phyloP scores from a whole-genome alignment of 2,113 vertebrate genomes.

The Eubucco bourcierii region DNA sequence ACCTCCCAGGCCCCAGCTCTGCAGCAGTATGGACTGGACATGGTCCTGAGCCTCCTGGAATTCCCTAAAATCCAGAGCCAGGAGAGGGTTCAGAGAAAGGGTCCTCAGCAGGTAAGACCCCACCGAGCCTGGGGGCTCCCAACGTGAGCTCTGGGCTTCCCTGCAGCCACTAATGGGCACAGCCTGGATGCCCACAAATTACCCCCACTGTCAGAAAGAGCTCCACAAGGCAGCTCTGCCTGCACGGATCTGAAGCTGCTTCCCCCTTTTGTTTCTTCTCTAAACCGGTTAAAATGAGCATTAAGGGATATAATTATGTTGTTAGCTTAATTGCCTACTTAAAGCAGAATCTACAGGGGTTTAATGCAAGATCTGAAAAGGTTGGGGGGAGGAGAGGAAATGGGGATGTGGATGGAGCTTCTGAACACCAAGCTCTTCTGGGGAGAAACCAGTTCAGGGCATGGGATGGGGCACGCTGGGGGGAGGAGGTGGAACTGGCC shows the following conservation, averaged over 20 bases:
- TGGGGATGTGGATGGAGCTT: conserved; percentile 64
- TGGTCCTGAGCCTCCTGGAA: background rate
- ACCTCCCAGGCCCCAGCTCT: background rate
- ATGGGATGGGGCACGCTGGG: rapidly evolving
- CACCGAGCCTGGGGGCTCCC: background rate
- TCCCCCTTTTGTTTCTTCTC: conserved; percentile 77
- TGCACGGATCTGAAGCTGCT: conserved; percentile 64
- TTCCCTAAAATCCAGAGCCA: background rate
- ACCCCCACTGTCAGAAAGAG: conserved; percentile 1
- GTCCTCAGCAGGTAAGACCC: background rate
- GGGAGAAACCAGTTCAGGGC: conserved; percentile 33
- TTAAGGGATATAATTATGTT: conserved; percentile 82
- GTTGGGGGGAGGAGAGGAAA: conserved; percentile 42
- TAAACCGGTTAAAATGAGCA: conserved; percentile 80
- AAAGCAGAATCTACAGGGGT: conserved; percentile 80
- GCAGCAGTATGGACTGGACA: background rate
- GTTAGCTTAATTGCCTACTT: conserved; percentile 84
- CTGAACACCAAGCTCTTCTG: conserved; percentile 58
- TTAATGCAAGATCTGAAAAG: conserved; percentile 75
- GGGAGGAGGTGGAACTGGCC: background rate
- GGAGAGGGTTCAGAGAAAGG: background rate
- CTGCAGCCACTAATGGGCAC: background rate
- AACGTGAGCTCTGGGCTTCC: background rate
- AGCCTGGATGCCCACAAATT: background rate
- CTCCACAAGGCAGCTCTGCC: conserved; percentile 38